A percentile compares a stretch with the other conserved stretches of the same genome.
These are phyloP conservation scores for Lerista edwardsae DNA, from an alignment of 2,797 vertebrate species.

Conservation along the genomic window DNA sequence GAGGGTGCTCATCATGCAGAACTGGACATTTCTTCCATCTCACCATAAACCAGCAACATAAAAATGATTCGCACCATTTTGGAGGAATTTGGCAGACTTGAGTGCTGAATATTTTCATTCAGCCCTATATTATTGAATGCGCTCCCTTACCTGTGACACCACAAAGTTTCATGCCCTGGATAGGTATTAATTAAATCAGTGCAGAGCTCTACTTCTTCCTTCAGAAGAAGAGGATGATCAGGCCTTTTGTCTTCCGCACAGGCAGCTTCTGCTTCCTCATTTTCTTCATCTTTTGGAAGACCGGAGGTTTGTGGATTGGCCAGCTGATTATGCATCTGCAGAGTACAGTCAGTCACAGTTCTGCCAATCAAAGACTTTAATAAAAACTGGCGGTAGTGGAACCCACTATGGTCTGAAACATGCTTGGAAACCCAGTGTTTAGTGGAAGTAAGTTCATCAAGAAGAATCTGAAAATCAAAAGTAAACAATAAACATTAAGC, in stretches of 20 bases:
- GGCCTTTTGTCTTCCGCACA: conserved; percentile 64
- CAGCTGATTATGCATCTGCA: conserved; percentile 51
- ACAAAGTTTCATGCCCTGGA: conserved; percentile 95
- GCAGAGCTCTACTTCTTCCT: conserved; percentile 91
- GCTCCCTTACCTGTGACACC: conserved; percentile 93
- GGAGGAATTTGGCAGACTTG: not conserved
- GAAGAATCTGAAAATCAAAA: conserved; percentile 83
- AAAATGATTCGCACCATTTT: not conserved
- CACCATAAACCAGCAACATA: not conserved
- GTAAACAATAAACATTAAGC: conserved; percentile 6
- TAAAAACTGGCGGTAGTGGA: conserved; percentile 97
- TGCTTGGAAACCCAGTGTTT: conserved; percentile 94
- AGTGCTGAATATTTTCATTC: not conserved
- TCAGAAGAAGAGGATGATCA: conserved; percentile 77
- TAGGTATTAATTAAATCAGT: conserved; percentile 92
- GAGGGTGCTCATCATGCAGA: not conserved
- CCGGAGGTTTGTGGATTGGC: conserved; percentile 59
- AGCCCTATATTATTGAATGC: not conserved
- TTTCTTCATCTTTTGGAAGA: conserved; percentile 77
- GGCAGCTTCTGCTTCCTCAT: conserved; percentile 58
- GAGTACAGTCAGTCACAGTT: conserved; percentile 63
- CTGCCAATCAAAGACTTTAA: conserved; percentile 84
- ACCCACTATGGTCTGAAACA: conserved; percentile 97
- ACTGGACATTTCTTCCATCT: not conserved
- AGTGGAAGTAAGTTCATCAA: conserved; percentile 91